These are phyloP conservation scores for Thryonomys swinderianus DNA, from an alignment of 2,113 vertebrate species.

Conservation along the genomic window DNA sequence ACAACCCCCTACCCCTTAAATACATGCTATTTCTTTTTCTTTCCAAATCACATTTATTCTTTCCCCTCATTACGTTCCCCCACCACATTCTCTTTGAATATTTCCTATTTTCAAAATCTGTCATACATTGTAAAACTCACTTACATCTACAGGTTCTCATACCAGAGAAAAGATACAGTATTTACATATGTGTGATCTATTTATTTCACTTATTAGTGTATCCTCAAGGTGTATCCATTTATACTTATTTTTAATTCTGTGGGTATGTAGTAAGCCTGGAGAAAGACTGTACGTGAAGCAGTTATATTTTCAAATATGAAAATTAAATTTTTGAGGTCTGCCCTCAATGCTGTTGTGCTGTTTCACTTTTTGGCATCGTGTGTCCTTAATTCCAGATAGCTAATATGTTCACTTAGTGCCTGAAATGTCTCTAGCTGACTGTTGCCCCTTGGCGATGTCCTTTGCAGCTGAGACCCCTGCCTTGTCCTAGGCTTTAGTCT, in stretches of 20 bases:
- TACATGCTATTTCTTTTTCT: no score
- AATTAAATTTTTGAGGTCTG: background rate
- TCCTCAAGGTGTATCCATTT: no score
- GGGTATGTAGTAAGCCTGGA: background rate
- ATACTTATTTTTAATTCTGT: background rate
- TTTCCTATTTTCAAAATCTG: no score
- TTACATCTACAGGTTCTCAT: no score
- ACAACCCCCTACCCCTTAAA: no score
- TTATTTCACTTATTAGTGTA: no score
- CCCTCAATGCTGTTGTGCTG: background rate
- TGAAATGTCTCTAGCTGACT: background rate
- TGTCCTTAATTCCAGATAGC: background rate
- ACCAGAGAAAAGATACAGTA: no score
- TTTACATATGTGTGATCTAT: no score
- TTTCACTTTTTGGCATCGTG: background rate
- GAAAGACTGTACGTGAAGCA: background rate
- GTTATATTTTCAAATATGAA: background rate
- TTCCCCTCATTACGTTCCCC: no score
- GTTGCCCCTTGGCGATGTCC: background rate
- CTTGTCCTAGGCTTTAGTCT: background rate
- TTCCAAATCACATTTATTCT: no score
- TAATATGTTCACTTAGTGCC: background rate
- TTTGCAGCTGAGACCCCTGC: background rate
- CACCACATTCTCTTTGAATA: no score
- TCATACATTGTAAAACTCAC: no score